These are phyloP conservation scores for Microtus richardsoni DNA, from an alignment of 2,113 vertebrate genomes.

Conservation along the genomic window DNA sequence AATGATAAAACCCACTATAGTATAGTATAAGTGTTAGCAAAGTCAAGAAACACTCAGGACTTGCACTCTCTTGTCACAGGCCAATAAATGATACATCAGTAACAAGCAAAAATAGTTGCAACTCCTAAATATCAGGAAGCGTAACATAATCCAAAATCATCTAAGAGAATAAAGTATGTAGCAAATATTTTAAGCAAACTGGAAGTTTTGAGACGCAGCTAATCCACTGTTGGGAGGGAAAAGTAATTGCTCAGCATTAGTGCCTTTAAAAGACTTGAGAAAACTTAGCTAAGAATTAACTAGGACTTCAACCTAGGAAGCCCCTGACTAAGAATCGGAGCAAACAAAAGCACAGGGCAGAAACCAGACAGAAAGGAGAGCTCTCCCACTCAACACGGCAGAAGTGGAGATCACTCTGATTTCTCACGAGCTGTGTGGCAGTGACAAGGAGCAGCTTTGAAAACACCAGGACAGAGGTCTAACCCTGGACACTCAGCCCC, in stretches of 20 bases:
- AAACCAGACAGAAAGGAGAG: not conserved
- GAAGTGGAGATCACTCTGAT: not conserved
- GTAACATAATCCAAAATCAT: not conserved
- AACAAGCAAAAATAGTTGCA: not conserved
- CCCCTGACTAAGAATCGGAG: not conserved
- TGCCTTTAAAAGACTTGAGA: not conserved
- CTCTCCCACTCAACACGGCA: not conserved
- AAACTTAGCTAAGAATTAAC: not conserved
- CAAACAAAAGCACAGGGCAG: not conserved
- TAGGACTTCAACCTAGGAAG: not conserved
- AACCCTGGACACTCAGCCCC: not conserved
- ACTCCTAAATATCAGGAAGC: not conserved
- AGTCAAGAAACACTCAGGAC: not conserved
- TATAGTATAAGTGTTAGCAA: not conserved
- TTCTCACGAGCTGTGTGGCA: not conserved
- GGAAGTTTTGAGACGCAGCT: not conserved
- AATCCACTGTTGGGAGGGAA: not conserved
- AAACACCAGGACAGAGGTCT: rapidly evolving
- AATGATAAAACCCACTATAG: not conserved
- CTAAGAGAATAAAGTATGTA: not conserved
- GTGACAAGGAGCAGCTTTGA: no score
- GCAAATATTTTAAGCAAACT: not conserved
- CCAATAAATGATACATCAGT: not conserved
- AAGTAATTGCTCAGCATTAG: not conserved
- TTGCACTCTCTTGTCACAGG: not conserved